phyloP scores from a whole-genome alignment of 2,888 invertebrate genomes.

The Dimorphilus gyrociliatus region DNA sequence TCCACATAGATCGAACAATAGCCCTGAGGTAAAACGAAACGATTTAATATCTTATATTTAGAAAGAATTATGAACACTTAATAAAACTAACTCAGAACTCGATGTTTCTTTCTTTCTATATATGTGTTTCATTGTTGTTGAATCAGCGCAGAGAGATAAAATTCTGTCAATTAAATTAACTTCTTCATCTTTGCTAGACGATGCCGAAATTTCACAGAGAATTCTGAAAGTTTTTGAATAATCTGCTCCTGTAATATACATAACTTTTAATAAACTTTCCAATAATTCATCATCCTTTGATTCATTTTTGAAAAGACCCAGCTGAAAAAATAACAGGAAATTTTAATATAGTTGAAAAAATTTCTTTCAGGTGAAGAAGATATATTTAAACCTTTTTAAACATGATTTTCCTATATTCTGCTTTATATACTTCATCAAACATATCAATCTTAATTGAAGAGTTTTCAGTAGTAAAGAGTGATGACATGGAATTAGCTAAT shows the following conservation, averaged over 20 bases:
- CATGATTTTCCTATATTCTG: slow-evolving; percentile 1
- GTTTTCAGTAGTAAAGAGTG: too few species aligned
- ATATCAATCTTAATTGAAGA: background rate
- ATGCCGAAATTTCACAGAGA: background rate
- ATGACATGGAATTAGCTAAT: slow-evolving; percentile 2
- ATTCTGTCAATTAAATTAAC: background rate
- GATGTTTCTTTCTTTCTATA: too few species aligned
- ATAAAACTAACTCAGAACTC: too few species aligned
- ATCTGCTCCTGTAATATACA: slow-evolving; percentile 4
- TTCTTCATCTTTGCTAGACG: background rate
- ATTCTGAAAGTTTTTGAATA: slow-evolving; percentile 1
- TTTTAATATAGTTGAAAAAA: background rate
- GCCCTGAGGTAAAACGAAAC: background rate
- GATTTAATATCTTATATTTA: background rate
- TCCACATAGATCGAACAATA: background rate
- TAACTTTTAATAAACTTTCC: slow-evolving; percentile 1
- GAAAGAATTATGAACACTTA: too few species aligned
- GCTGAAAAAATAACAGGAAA: background rate
- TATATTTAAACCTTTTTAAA: slow-evolving; percentile 2
- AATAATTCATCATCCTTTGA: slow-evolving; percentile 1
- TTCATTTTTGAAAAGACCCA: background rate
- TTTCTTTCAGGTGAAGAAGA: background rate
- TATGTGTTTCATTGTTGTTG: too few species aligned
- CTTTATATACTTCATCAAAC: slow-evolving; percentile 2
- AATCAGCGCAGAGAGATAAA: too few species aligned